phyloP scores from a whole-genome alignment of 2,797 vertebrate species.

The Chromis chromis region DNA sequence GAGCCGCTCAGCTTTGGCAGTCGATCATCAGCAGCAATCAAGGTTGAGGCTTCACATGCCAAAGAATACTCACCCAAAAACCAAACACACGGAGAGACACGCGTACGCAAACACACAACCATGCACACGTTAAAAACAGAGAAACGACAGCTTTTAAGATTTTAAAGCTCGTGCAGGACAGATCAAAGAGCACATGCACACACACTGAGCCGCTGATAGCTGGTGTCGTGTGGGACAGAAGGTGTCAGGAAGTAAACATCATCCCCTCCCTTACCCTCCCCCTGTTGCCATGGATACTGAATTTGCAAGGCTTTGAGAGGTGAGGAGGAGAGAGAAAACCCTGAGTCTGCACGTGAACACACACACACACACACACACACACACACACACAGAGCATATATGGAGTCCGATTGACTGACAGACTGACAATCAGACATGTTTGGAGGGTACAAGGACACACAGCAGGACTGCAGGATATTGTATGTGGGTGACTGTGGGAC shows the following conservation, averaged over 20 bases:
- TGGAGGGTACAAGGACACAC: conserved; percentile 26
- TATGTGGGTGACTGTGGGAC: conserved; percentile 52
- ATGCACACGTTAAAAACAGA: conserved; percentile 12
- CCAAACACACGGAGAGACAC: conserved; percentile 11
- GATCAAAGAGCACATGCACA: conserved; percentile 1
- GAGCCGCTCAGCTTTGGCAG: conserved; percentile 62
- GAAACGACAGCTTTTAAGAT: not conserved
- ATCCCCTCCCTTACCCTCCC: conserved; percentile 46
- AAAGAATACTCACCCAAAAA: conserved; percentile 18
- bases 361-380: conserved; percentile 12
- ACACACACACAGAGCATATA: conserved; percentile 19
- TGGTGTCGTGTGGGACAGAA: conserved; percentile 69
- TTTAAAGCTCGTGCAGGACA: not conserved
- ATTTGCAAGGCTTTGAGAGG: conserved; percentile 75
- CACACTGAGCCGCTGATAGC: conserved; percentile 43
- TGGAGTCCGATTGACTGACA: not conserved
- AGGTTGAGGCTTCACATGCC: conserved; percentile 59
- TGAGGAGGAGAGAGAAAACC: conserved; percentile 64
- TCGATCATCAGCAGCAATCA: conserved; percentile 55
- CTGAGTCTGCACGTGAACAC: conserved; percentile 59
- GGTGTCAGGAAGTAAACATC: conserved; percentile 79
- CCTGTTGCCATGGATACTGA: conserved; percentile 82
- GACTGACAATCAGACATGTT: conserved; percentile 8
- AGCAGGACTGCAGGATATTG: conserved; percentile 20
- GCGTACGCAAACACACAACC: not conserved